Evolutionary conservation across 2,888 invertebrate species (phyloP).

Genomic region (Leptinotarsa rubiginosa): DNA sequence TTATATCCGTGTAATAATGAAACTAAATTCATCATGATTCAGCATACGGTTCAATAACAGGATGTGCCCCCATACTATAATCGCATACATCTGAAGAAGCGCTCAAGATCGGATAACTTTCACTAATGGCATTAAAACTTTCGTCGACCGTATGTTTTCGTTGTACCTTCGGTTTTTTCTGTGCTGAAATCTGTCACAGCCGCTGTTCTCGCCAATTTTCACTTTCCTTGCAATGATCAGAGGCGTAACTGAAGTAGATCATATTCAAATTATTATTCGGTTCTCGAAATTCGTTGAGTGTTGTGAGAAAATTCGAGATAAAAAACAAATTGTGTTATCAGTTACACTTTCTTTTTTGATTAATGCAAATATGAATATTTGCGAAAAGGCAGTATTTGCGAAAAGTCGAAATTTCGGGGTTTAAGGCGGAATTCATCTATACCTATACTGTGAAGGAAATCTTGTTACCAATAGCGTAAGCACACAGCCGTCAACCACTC

Average conservation of each 20-base stretch:
- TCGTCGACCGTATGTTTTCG: slow-evolving; percentile 15
- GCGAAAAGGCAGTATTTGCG: too few species aligned
- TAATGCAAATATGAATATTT: too few species aligned
- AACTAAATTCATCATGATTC: background rate
- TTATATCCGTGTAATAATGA: background rate
- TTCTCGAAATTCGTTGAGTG: too few species aligned
- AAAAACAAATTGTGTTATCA: too few species aligned
- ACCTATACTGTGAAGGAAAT: too few species aligned
- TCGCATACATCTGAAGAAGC: slow-evolving; percentile 6
- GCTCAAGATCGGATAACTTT: slow-evolving; percentile 21
- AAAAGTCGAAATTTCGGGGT: too few species aligned
- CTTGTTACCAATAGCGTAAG: too few species aligned
- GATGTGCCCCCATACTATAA: background rate
- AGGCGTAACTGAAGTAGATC: background rate
- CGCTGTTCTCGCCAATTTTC: slow-evolving; percentile 7
- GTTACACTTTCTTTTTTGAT: too few species aligned
- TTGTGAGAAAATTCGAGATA: too few species aligned
- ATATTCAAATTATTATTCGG: too few species aligned
- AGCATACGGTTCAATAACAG: background rate
- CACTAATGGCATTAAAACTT: slow-evolving; percentile 25
- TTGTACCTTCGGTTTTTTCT: slow-evolving; percentile 17
- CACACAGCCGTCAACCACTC: too few species aligned
- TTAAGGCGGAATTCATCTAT: too few species aligned
- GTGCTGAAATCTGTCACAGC: slow-evolving; percentile 8
- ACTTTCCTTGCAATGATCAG: background rate